phyloP scores from a whole-genome alignment of 2,113 vertebrate species.

The Myiozetetes cayanensis region DNA sequence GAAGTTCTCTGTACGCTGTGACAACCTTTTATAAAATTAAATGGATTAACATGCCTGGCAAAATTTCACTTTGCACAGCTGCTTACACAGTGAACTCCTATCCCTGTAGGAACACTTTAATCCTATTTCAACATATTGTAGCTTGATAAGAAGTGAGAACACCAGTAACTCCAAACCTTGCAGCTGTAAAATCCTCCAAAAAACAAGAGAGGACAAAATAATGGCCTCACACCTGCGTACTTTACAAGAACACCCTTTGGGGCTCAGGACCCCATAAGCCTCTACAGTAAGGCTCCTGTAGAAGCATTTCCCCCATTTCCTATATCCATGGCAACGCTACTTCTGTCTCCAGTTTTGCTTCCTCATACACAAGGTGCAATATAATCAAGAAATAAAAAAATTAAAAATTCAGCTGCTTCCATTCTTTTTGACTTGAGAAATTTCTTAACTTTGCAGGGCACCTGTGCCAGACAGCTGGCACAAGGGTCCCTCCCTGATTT shows the following conservation, averaged over 20 bases:
- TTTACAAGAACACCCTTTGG: neutral
- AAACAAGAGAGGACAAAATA: neutral
- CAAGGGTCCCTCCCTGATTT: neutral
- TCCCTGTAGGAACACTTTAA: neutral
- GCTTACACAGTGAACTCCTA: neutral
- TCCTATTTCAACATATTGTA: neutral
- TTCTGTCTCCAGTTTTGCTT: neutral
- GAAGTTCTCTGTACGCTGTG: neutral
- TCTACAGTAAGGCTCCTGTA: neutral
- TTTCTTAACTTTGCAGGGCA: neutral
- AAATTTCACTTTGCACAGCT: neutral
- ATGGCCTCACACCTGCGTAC: rapidly evolving
- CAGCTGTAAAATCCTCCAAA: neutral
- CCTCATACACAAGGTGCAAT: neutral
- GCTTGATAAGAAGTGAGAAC: neutral
- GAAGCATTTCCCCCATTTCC: neutral
- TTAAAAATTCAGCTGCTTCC: neutral
- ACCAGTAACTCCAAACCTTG: neutral
- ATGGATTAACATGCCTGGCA: neutral
- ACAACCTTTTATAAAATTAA: neutral
- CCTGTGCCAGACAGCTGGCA: neutral
- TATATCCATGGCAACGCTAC: neutral
- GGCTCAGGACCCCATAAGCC: neutral
- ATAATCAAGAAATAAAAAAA: neutral
- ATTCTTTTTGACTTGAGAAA: neutral